Evolutionary conservation across 2,888 invertebrate genomes (phyloP).

Genomic region (Dryobota labecula): DNA sequence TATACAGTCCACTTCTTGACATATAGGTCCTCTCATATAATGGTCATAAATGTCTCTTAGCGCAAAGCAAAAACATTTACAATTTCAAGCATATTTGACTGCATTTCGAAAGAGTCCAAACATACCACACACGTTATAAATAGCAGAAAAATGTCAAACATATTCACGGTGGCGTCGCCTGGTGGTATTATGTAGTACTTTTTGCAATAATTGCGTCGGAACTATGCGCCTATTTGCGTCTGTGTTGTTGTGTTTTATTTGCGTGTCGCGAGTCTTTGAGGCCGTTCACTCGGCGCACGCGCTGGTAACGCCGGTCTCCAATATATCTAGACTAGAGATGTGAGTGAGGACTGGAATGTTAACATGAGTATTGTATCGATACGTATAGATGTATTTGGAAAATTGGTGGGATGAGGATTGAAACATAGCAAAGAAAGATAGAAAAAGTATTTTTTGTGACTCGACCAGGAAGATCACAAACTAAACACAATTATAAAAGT

Average conservation of each 20-base stretch:
- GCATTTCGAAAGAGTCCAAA: constrained; percentile 31
- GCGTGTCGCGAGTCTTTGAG: constrained; percentile 86
- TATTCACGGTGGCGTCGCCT: constrained; percentile 45
- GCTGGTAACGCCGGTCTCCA: constrained; percentile 59
- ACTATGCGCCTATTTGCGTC: constrained; percentile 82
- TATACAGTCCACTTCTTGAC: not conserved
- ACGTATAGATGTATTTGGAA: not conserved
- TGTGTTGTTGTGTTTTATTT: constrained; percentile 81
- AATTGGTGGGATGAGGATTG: not conserved
- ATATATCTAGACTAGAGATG: constrained; percentile 57
- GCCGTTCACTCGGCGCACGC: constrained; percentile 83
- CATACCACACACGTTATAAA: constrained; percentile 37
- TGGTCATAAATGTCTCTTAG: not conserved
- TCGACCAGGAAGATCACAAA: too few relatives aligned
- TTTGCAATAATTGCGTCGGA: constrained; percentile 76
- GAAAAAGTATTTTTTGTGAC: too few relatives aligned
- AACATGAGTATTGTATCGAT: not conserved
- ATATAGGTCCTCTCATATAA: not conserved
- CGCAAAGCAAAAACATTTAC: constrained; percentile 14
- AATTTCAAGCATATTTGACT: constrained; percentile 28
- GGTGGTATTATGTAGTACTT: constrained; percentile 62
- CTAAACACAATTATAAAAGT: too few relatives aligned
- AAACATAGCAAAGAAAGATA: too few relatives aligned
- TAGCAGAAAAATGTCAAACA: constrained; percentile 57
- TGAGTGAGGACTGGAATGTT: constrained; percentile 40